Evolutionary conservation across 2,113 vertebrate species (phyloP), one percentile per base, ranked within the genome.

Genomic region (Nannobrachium achirus): DNA sequence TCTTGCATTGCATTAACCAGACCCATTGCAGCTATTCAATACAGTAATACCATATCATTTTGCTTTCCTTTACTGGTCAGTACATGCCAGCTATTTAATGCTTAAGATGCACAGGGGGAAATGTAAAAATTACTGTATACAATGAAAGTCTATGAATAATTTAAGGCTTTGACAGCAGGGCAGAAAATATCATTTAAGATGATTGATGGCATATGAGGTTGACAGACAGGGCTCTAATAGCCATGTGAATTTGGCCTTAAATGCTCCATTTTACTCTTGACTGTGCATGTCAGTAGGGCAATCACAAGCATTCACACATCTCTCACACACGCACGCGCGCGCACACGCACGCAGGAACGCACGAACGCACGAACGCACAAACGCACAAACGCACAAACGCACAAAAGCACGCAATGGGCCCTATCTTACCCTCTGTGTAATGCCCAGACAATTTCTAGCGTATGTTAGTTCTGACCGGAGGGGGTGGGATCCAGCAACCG

Each of bases 91-190:
- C 62, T 44, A 59, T 73, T 42, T 65, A 51, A 68, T 61, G 61
- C 59, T 88, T 59, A 65, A 49, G 82, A 84, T 75, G 82, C 73
- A 80, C 57, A 46, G 63, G 39, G 48, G 69, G 76, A 84, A 82
- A 75, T 13, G 18, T 76, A 73, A 81, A 33, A 86, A 89, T 88
- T 86, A 86, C 73, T 66, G 40, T 63, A 46, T 83, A 86, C 86
- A 87, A 87, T 80, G 76, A 65, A 76, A 81, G 71, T 79, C 84
- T 58, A 86, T 88, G 88, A 88, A 89, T 88, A 87, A 89, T 82
- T 88, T 78, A 81, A 68, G 71, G 39, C 39, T 60, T 61, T 42
- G 51, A 68, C 52, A 74, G 63, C 69, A 39, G 13, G 64, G 62
- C 69, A 51, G 69, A 78, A 74, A 69, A 57, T 75, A 66, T 78